Base-by-base conservation (phyloP, 2,797 vertebrate species). In the Pseudochirops corinnae region DNA sequence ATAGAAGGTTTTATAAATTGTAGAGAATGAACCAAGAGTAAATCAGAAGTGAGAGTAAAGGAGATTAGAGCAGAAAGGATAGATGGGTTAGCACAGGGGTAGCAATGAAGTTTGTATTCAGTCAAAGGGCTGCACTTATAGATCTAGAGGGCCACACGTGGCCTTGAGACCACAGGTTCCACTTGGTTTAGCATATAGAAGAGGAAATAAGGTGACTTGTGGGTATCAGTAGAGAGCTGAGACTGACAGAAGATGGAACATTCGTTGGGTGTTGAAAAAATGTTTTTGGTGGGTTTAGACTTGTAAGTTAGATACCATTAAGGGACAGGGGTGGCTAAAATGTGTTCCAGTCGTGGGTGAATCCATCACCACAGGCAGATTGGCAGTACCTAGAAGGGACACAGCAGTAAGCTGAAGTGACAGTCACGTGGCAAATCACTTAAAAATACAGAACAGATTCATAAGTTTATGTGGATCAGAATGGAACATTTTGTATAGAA, bases 401-500 rank as follows among this genome's bases (percentile, higher is more conserved):
- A 96, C 95, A 96, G 92, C 62, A 93, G 53, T 39, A 92, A 96
- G 82, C 50, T 96, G 53, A 91, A 53, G 9, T 91, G 91, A 96
- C 13, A 52, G 24, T 94, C 92, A 96, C 92, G 95, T 94, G 96
- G 91, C 96, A 26, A 94, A 98, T 91, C 93, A 97, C 94, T 96
- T 96, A 92, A 96, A 97, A 97, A 97, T 31, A 96, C 33, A 96
- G 21, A 97, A 94, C 57, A 94, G 94, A 95, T 33, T 29, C 57
- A 53, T 21, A 95, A 82, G 52, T 93, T 96, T 98, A 60, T 29
- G 13, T 90, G 95, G 95, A 94, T 93, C 92, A 92, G 93, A 97
- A 97, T 93, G 96, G 52, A 93, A 96, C 58, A 92, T 97, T 97
- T 97, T 96, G 93, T 96, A 94, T 92, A 98, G 96, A 95, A 92